These are phyloP conservation scores for Dioctria linearis DNA, from an alignment of 2,888 invertebrate species.

Conservation along the genomic window DNA sequence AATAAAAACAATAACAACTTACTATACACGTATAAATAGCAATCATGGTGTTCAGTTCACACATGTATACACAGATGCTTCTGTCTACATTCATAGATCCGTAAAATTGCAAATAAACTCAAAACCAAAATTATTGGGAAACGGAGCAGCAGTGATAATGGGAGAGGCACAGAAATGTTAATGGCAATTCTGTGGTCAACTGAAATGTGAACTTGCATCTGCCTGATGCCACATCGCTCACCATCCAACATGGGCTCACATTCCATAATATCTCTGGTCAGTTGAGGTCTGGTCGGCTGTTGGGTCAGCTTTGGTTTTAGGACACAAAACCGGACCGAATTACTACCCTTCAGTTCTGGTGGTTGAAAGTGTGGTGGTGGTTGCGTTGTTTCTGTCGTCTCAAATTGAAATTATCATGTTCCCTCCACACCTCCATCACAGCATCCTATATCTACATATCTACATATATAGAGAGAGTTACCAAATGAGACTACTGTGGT, in stretches of 20 bases:
- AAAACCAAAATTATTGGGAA: neutral
- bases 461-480: neutral
- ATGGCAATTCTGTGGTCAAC: conserved; percentile 57
- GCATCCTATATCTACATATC: too few species aligned
- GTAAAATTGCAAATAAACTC: conserved; percentile 36
- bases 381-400: conserved; percentile 47
- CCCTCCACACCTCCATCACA: too few species aligned
- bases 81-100: neutral
- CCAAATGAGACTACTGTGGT: conserved; percentile 45
- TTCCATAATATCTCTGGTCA: conserved; percentile 48
- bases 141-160: conserved; percentile 32
- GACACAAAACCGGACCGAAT: conserved; percentile 27
- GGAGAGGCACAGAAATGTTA: conserved; percentile 53
- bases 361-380: too few species aligned
- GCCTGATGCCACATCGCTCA: conserved; percentile 41
- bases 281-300: conserved; percentile 36
- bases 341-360: neutral
- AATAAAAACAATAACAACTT: too few species aligned
- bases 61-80: neutral
- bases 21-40: too few species aligned
- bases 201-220: conserved; percentile 56
- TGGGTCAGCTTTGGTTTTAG: conserved; percentile 41
- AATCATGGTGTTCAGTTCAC: too few species aligned
- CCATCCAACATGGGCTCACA: conserved; percentile 39
- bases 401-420: conserved; percentile 56